A percentile compares a stretch with the other conserved stretches of the same genome.
phyloP scores from a whole-genome alignment of 1,140 invertebrate species.

The Drosophila novamexicana region DNA sequence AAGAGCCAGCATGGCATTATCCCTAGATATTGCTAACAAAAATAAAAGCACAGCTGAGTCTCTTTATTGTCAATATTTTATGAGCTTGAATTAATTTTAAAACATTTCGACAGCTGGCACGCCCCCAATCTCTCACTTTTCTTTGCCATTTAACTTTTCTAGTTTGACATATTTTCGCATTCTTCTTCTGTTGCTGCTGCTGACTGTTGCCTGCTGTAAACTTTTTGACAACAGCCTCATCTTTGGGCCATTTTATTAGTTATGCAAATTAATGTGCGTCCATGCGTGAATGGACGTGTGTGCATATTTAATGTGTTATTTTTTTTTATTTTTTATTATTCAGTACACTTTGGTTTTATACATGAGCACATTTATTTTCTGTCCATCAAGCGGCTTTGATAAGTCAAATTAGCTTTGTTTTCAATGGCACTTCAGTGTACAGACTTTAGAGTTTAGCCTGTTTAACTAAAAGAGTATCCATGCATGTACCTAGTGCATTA shows the following conservation, averaged over 20 bases:
- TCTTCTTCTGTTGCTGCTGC: constrained; percentile 35
- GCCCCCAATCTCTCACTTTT: constrained; percentile 41
- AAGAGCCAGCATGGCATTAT: constrained; percentile 33
- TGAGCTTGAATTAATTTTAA: constrained; percentile 80
- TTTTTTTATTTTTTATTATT: constrained; percentile 19
- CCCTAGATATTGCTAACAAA: constrained; percentile 3
- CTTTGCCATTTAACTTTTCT: constrained; percentile 67
- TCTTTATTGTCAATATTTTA: constrained; percentile 75
- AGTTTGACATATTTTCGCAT: constrained; percentile 70
- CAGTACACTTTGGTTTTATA: neutral
- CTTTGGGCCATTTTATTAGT: constrained; percentile 61
- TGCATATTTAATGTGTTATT: constrained; percentile 59
- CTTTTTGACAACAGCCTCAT: constrained; percentile 33
- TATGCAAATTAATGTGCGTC: constrained; percentile 80
- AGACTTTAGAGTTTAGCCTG: neutral
- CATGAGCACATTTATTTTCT: constrained; percentile 1
- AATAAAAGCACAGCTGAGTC: constrained; percentile 4
- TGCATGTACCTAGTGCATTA: neutral
- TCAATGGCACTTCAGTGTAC: constrained; percentile 13
- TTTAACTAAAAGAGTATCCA: constrained; percentile 1
- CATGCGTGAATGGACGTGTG: constrained; percentile 67
- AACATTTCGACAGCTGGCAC: constrained; percentile 70
- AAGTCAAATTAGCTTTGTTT: neutral
- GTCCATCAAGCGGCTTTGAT: neutral
- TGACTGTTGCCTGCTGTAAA: constrained; percentile 32